Base-by-base conservation (phyloP, 92 coral and sea anemone species). In the Plumapathes pennacea region DNA sequence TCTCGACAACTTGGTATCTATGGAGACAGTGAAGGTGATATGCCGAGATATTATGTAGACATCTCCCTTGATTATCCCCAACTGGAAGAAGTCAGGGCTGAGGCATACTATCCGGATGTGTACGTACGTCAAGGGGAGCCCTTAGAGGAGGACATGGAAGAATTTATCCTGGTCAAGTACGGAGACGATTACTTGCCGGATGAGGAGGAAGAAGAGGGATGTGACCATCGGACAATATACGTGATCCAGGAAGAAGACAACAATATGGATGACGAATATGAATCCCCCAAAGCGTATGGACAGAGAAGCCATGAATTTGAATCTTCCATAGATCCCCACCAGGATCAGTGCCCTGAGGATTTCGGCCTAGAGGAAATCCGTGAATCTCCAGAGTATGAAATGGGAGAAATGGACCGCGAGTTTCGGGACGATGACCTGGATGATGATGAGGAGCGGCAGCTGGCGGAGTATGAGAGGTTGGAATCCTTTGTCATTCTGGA, bases 241-340 rank as follows among this genome's bases (percentile, higher is more conserved):
- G 96, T 88, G 34, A 88, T 88, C 33, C 96, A 82, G 22, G 96
- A 88, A 45, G 96, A 86, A 37, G 95, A 88, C 44, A 70, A 72
- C 32, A 80, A 68, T 29, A 33, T 62, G 23, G 86, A 67, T 42
- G 88, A 71, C 19, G 61, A 82, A 19, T 32, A 53, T 21, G 49
- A 43, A 30, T 32, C 65, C 30, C 43, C 72, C 38, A 60, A 15
- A 29, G 72, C 26, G n/a, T n/a, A n/a, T n/a, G n/a, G n/a, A n/a
- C n/a, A n/a, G n/a, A n/a, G n/a, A n/a, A n/a, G n/a, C 22, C n/a
- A n/a, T n/a, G 49, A 65, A 8, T 38, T n/a, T 14, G 5, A 52
- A 13, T 32, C 40, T 3, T 25, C 21, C 2, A 54, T 32, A 33
- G 54, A 53, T 13, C 73, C 54, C n/a, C 29, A 9, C 13, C 62